Conservation (phyloP, 2,797 vertebrate species). For the Eutrigla gurnardus region DNA sequence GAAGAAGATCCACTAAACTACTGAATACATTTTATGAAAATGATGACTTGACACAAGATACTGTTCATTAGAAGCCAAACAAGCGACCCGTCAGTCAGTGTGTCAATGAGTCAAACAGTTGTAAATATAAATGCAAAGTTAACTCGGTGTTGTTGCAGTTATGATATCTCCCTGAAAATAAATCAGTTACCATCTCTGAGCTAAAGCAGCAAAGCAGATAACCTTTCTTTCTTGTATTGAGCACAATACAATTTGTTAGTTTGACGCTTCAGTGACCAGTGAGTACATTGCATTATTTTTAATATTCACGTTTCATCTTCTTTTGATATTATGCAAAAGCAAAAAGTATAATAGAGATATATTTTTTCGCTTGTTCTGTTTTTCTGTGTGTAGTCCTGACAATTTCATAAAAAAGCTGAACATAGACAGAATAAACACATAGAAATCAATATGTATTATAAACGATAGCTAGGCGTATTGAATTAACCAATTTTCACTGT, state of each 20-base stretch:
- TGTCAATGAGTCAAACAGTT: too few species aligned
- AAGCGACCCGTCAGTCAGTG: too few species aligned
- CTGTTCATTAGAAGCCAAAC: not conserved
- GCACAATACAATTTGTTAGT: too few species aligned
- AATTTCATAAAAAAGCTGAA: not conserved
- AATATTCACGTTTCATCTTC: not conserved
- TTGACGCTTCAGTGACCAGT: too few species aligned
- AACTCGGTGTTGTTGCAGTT: too few species aligned
- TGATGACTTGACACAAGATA: not conserved
- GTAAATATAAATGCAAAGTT: too few species aligned
- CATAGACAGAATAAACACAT: slow-evolving; percentile 2
- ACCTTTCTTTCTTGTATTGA: too few species aligned
- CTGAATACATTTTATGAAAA: not conserved
- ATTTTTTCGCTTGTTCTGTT: not conserved
- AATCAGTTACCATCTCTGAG: too few species aligned
- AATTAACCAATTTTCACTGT: not conserved
- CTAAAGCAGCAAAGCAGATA: too few species aligned
- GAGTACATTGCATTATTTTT: too few species aligned
- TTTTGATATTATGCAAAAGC: not conserved
- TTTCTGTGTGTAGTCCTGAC: not conserved
- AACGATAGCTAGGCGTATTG: not conserved
- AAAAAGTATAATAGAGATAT: not conserved
- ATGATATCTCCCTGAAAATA: too few species aligned
- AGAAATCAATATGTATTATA: not conserved
- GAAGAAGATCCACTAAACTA: not conserved